These are phyloP conservation scores for Acrocephalus arundinaceus DNA, from an alignment of 2,113 vertebrate genomes.

Conservation along the genomic window DNA sequence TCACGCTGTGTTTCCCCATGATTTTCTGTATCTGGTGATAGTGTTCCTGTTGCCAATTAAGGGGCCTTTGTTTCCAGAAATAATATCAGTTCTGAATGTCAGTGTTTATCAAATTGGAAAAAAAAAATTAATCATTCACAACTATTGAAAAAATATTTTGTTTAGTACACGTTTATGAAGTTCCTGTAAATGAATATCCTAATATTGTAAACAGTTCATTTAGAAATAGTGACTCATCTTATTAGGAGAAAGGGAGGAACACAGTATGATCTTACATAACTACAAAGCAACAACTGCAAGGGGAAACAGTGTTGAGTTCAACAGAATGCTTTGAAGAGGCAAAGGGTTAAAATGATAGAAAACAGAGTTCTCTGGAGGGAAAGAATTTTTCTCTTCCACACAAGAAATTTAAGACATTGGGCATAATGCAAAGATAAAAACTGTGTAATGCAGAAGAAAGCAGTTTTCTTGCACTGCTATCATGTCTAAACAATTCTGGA, in stretches of 20 bases:
- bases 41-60: neutral
- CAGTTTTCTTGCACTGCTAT: conserved; percentile 13
- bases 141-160: neutral
- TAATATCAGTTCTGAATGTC: neutral
- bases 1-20: neutral
- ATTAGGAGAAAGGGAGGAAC: neutral
- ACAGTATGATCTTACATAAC: neutral
- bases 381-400: neutral
- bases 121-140: neutral
- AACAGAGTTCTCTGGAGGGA: neutral
- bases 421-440: conserved; percentile 2
- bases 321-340: conserved; percentile 4
- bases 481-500: conserved; percentile 63
- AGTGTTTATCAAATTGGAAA: neutral
- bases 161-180: neutral
- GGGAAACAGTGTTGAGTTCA: neutral
- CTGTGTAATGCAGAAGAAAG: conserved; percentile 1
- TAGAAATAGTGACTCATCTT: conserved; percentile 21
- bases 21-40: neutral
- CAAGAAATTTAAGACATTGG: neutral
- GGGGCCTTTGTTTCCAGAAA: neutral
- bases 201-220: neutral
- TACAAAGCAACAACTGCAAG: neutral
- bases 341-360: conserved; percentile 47
- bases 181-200: neutral